These are phyloP conservation scores for Cataglyphis livida DNA, from an alignment of 2,888 invertebrate genomes.

Conservation along the genomic window DNA sequence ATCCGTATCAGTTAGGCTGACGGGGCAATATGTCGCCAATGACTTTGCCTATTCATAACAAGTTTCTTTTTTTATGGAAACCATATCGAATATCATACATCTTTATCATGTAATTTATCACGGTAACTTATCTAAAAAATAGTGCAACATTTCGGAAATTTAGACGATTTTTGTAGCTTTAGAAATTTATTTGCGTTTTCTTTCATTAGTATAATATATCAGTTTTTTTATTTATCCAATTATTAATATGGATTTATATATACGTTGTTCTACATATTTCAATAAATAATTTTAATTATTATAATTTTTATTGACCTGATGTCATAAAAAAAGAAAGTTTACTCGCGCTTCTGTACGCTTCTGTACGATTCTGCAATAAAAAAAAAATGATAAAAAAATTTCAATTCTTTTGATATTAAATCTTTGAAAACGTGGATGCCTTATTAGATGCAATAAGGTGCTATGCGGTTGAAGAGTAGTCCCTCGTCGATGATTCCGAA, in stretches of 20 bases:
- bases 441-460: slow-evolving; percentile 30
- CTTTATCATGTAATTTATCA: background rate
- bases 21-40: slow-evolving; percentile 61
- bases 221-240: background rate
- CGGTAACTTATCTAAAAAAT: background rate
- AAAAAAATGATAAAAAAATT: slow-evolving; percentile 15
- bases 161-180: background rate
- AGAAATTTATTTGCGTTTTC: background rate
- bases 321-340: background rate
- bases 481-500: slow-evolving; percentile 44
- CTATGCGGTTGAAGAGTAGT: slow-evolving; percentile 25
- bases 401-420: slow-evolving; percentile 14
- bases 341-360: background rate
- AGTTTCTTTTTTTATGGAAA: slow-evolving; percentile 31
- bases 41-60: slow-evolving; percentile 56
- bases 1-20: slow-evolving; percentile 71
- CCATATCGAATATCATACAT: slow-evolving; percentile 41
- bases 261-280: background rate
- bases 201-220: background rate
- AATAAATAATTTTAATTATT: background rate
- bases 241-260: background rate
- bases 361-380: background rate
- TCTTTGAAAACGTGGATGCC: slow-evolving; percentile 33
- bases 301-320: background rate
- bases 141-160: background rate